Evolutionary conservation across 1,140 invertebrate genomes (phyloP), one percentile per base, ranked within the genome.

Genomic region (Stegodyphus dumicola): DNA sequence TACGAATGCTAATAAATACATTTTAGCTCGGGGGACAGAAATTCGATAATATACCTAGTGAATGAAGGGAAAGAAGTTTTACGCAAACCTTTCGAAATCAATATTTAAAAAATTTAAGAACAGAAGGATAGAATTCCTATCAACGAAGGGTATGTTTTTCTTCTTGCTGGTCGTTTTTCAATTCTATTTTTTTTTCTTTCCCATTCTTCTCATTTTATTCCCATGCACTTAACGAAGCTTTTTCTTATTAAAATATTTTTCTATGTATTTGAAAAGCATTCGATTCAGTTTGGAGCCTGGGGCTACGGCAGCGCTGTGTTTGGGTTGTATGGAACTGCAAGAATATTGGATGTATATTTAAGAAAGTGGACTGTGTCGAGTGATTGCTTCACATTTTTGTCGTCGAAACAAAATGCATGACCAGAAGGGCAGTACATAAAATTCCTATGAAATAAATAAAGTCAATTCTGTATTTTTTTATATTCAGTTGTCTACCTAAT

Each of bases 61-160:
- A 33, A 33, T 33, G 33, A 33, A 33, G 33, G 33, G 18, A 17
- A 54, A 64, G 52, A 64, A 77, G 3, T 33, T 33, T 33, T 33
- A 64, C 13, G 13, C 56, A 74, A 70, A 64, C 17, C 18, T 74
- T n/a, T 18, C 15, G 1, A 17, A 81, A 81, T 81, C 79, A 66
- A 81, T 81, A 81, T 81, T 73, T 81, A 74, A 74, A 81, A 74
- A 81, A 74, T 6, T 48, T 48, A 17, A 67, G 66, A 74, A 80
- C 69, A 52, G 6, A n/a, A 33, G 18, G 54, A 48, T 9, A 9
- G 15, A 74, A 51, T 18, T 74, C 17, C 54, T 56, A 81, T 81
- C 79, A 78, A 78, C 51, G 48, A 69, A 60, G 5, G 56, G 56
- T 9, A 15, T 9, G 15, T 9, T 1, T 60, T 9, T 60, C 56